Conservation (phyloP, 2,113 vertebrate genomes). For the Eudyptes chrysolophus region DNA sequence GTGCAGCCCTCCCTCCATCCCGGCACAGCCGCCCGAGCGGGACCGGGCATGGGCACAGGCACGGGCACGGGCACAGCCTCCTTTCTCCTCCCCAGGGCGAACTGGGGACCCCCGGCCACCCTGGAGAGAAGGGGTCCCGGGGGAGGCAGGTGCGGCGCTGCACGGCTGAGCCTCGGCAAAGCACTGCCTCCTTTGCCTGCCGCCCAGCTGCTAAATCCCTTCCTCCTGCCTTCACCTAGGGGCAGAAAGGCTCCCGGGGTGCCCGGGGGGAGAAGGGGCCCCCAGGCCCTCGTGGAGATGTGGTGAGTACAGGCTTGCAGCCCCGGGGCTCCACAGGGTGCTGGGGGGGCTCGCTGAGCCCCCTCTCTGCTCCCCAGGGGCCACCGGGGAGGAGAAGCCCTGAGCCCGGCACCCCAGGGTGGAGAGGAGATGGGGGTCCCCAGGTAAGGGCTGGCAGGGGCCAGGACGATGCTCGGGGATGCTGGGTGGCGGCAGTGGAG, state of each 20-base stretch:
- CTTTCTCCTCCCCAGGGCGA: not conserved
- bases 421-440: not conserved
- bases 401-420: fast-evolving
- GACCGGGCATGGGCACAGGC: too few relatives aligned
- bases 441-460: not conserved
- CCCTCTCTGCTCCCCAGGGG: not conserved
- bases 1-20: not conserved
- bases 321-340: fast-evolving
- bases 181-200: fast-evolving
- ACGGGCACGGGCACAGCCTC: not conserved
- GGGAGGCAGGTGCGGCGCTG: not conserved
- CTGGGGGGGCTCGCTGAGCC: not conserved
- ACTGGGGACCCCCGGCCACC: not conserved
- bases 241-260: not conserved
- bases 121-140: not conserved
- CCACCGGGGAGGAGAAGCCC: not conserved
- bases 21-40: not conserved
- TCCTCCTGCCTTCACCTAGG: not conserved
- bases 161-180: not conserved
- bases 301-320: not conserved
- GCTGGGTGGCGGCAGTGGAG: not conserved
- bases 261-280: not conserved
- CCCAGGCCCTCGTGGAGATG: not conserved
- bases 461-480: not conserved
- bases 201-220: not conserved